Percentiles rank a stretch among this genome's conserved stretches.
These are phyloP conservation scores for Ellobius talpinus DNA, from an alignment of 2,113 vertebrate genomes.

Conservation along the genomic window DNA sequence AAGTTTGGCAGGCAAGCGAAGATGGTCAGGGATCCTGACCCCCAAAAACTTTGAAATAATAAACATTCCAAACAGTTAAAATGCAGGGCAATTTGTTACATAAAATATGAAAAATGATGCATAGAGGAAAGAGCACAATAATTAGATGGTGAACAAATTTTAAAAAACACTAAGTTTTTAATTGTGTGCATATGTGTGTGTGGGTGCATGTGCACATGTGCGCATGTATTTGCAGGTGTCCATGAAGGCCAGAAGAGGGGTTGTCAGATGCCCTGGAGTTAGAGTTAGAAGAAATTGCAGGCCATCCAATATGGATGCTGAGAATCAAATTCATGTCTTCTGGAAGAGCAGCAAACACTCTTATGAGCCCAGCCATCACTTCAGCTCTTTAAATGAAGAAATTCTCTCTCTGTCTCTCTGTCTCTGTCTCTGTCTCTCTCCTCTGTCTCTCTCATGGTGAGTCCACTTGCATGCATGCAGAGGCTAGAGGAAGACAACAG, in stretches of 20 bases:
- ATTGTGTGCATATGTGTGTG: not conserved
- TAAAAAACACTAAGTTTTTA: not conserved
- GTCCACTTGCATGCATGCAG: not conserved
- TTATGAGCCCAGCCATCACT: not conserved
- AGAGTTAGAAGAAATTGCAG: not conserved
- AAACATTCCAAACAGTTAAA: not conserved
- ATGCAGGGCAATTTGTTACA: not conserved
- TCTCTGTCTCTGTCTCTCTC: too few relatives aligned
- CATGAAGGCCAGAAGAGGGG: not conserved
- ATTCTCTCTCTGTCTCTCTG: not conserved
- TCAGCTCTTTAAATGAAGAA: not conserved
- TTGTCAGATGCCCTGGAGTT: not conserved
- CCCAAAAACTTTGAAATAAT: constrained; percentile 16
- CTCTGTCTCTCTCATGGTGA: accelerated
- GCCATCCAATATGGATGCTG: not conserved
- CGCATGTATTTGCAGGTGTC: not conserved
- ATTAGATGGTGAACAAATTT: not conserved
- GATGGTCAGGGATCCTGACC: not conserved
- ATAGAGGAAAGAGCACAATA: not conserved
- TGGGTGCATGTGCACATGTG: not conserved
- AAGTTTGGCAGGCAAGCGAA: not conserved
- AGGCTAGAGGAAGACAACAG: not conserved
- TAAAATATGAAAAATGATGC: not conserved
- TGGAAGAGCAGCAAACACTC: not conserved
- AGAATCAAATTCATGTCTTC: not conserved